Percentiles rank a stretch among this genome's conserved stretches.
Evolutionary conservation across 2,797 vertebrate species (phyloP).

Genomic region (Scyliorhinus canicula): DNA sequence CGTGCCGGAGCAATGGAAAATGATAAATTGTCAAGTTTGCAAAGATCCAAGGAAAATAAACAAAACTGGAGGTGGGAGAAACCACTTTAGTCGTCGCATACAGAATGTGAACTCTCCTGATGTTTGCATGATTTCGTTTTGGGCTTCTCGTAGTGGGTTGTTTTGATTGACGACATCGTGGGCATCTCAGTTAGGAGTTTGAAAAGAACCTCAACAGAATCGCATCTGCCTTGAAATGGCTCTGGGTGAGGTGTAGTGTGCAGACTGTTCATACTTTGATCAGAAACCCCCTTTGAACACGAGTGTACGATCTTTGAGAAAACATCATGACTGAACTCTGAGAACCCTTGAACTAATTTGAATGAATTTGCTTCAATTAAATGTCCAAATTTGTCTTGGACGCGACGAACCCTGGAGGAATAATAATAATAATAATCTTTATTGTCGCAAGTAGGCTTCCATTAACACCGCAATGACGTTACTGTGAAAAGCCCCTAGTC

Average conservation of each 20-base stretch:
- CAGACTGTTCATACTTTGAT: background rate
- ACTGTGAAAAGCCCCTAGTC: too few species aligned
- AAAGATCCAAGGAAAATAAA: background rate
- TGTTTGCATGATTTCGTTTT: background rate
- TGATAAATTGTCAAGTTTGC: background rate
- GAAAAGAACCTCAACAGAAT: background rate
- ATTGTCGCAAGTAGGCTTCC: too few species aligned
- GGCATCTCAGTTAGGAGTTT: background rate
- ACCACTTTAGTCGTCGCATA: background rate
- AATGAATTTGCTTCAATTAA: background rate
- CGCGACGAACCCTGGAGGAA: background rate
- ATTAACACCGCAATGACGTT: too few species aligned
- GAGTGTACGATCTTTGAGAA: background rate
- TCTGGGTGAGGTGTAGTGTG: too few species aligned
- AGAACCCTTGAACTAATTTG: background rate
- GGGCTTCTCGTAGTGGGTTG: background rate
- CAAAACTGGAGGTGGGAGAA: background rate
- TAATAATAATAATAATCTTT: too few species aligned
- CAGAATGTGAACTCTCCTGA: background rate
- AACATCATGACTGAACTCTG: background rate
- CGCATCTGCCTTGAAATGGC: background rate
- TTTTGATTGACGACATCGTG: background rate
- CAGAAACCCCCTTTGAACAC: background rate
- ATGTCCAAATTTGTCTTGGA: background rate
- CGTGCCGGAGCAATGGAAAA: background rate